phyloP scores from a whole-genome alignment of 2,888 invertebrate species.

The Spodoptera exigua region DNA sequence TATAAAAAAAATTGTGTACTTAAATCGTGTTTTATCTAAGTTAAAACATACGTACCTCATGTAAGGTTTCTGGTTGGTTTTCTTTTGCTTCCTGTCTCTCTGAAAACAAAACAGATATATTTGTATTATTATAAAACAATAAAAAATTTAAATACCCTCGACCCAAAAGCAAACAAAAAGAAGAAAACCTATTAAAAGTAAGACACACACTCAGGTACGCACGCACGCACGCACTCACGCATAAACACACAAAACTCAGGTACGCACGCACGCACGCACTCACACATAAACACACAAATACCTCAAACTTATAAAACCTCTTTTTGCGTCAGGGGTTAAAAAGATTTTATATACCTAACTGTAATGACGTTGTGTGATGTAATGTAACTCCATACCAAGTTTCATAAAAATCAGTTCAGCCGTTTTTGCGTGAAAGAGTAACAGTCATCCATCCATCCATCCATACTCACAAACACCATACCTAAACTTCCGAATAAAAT shows the following conservation, averaged over 20 bases:
- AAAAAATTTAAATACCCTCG: slow-evolving; percentile 12
- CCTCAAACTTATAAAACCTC: too few relatives aligned
- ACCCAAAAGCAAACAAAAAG: slow-evolving; percentile 13
- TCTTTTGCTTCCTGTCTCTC: slow-evolving; percentile 39
- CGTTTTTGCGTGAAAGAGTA: too few relatives aligned
- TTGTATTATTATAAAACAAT: slow-evolving; percentile 18
- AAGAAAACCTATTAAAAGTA: slow-evolving; percentile 13
- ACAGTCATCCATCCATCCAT: too few relatives aligned
- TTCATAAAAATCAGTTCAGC: slow-evolving; percentile 1
- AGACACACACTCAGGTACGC: slow-evolving; percentile 9
- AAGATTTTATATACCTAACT: slow-evolving; percentile 13
- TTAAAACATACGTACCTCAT: slow-evolving; percentile 40
- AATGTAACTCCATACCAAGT: slow-evolving; percentile 8
- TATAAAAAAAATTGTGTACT: slow-evolving; percentile 16
- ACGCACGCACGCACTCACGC: slow-evolving; percentile 12
- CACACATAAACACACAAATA: too few relatives aligned
- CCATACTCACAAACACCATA: slow-evolving; percentile 13
- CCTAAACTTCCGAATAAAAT: too few relatives aligned
- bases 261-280: too few relatives aligned
- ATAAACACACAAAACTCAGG: too few relatives aligned
- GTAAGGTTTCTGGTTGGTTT: slow-evolving; percentile 43
- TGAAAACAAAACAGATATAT: slow-evolving; percentile 26
- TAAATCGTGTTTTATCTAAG: slow-evolving; percentile 25
- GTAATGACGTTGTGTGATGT: slow-evolving; percentile 13
- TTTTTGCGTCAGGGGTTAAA: neutral